These are phyloP conservation scores for Oscheius sp. DNA, from an alignment of 2,888 invertebrate genomes.

Conservation along the genomic window DNA sequence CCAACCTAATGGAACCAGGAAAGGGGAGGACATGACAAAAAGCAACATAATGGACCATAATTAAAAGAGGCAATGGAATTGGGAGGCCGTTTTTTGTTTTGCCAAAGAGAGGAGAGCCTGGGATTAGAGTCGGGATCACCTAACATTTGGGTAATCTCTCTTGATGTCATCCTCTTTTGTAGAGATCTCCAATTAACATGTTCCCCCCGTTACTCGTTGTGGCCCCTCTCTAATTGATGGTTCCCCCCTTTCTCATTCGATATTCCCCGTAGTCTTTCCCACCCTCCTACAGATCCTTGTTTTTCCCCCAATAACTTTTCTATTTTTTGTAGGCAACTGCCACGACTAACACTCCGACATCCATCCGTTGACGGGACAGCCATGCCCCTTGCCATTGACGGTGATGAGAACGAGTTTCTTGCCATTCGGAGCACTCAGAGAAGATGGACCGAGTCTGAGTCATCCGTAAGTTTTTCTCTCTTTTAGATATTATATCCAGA, in stretches of 20 bases:
- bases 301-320: background rate
- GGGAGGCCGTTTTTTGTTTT: too few species aligned
- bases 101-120: too few species aligned
- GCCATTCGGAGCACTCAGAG: constrained; percentile 45
- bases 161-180: background rate
- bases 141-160: too few species aligned
- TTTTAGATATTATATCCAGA: background rate
- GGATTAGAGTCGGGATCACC: too few species aligned
- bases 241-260: constrained; percentile 8
- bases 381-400: constrained; percentile 50
- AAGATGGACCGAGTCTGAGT: constrained; percentile 53
- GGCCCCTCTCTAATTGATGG: constrained; percentile 5
- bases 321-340: constrained; percentile 48
- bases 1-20: too few species aligned
- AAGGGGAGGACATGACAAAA: too few species aligned
- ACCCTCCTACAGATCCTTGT: background rate
- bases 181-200: background rate
- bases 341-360: constrained; percentile 55
- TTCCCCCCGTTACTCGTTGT: background rate
- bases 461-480: constrained; percentile 20
- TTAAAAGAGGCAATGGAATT: too few species aligned
- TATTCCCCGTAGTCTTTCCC: background rate
- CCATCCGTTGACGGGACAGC: constrained; percentile 56
- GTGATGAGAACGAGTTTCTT: constrained; percentile 40
- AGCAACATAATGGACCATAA: too few species aligned